These are phyloP conservation scores for Melospiza melodia DNA, from an alignment of 2,113 vertebrate species.

Conservation along the genomic window DNA sequence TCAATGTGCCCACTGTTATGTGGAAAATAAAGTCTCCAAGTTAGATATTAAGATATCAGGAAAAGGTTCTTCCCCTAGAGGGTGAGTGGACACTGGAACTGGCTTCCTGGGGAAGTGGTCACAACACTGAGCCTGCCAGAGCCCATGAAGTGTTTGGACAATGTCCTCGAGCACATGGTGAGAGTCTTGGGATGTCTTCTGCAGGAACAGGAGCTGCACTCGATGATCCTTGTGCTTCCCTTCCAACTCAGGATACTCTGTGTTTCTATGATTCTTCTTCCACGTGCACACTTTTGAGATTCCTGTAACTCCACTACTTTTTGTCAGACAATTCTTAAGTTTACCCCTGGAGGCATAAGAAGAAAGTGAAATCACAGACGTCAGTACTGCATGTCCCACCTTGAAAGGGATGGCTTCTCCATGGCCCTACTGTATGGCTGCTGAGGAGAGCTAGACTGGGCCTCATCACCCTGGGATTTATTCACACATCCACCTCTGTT, in stretches of 20 bases:
- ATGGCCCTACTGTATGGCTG: background rate
- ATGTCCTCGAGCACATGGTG: background rate
- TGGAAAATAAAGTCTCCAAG: no score
- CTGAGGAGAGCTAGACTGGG: background rate
- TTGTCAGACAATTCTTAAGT: background rate
- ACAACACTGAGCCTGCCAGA: background rate
- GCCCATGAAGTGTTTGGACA: background rate
- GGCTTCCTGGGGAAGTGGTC: background rate
- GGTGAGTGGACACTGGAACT: background rate
- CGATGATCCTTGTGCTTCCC: accelerated
- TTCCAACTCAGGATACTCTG: background rate
- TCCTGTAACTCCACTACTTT: background rate
- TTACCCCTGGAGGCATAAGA: background rate
- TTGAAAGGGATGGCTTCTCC: background rate
- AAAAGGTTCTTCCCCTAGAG: background rate
- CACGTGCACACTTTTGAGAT: background rate
- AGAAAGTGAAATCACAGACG: background rate
- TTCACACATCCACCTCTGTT: background rate
- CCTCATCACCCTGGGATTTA: background rate
- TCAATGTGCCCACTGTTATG: no score
- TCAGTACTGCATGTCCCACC: background rate
- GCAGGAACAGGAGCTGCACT: background rate
- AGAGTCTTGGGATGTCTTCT: background rate
- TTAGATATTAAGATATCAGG: background rate
- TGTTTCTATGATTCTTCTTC: background rate